Base-by-base conservation (phyloP, 2,113 vertebrate species). In the Cygnus atratus region DNA sequence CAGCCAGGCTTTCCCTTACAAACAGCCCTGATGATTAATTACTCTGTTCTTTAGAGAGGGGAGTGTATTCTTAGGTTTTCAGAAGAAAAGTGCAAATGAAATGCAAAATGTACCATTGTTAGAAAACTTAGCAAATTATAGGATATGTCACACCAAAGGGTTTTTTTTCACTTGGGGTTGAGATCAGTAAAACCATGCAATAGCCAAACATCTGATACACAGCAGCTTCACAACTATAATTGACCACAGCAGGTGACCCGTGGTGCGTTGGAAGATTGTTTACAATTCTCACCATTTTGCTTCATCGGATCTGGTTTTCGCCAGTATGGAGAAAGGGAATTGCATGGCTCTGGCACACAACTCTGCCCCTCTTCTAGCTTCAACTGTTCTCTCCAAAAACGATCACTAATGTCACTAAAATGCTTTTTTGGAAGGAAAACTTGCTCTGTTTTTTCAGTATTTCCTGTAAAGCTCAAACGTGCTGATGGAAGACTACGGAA, bases 1-100 rank as follows among this genome's bases (percentile, higher is more conserved):
- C 7, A 84, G 70, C 25, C 44, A 8, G 13, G 68, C 73, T 75
- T 57, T 92, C 66, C 72, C 72, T 84, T 67, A 63, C 55, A 84
- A 88, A 90, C 52, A 81, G 61, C 58, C 52, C 43, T 65, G 80
- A 92, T 89, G 81, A 95, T 96, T 97, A 94, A 92, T 90, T 75
- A 57, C 59, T 59, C 62, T 65, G 73, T 37, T 90, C 92, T 78
- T 71, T 26, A 96, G 62, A 0, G 0, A 88, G 4, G 33, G 70
- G 18, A 90, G 25, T 1, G 3, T 61, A 94, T 92, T 90, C 92
- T 92, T 79, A 67, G 81, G 72, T 21, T 90, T 59, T 83, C 39
- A 50, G 50, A 93, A 39, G 66, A 94, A 87, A 95, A 91, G 48
- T 6, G 2, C 48, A 77, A 89, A 87, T 62, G 71, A 94, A 92